Evolutionary conservation across 2,797 vertebrate species (phyloP).

Genomic region (Hylomyscus alleni): DNA sequence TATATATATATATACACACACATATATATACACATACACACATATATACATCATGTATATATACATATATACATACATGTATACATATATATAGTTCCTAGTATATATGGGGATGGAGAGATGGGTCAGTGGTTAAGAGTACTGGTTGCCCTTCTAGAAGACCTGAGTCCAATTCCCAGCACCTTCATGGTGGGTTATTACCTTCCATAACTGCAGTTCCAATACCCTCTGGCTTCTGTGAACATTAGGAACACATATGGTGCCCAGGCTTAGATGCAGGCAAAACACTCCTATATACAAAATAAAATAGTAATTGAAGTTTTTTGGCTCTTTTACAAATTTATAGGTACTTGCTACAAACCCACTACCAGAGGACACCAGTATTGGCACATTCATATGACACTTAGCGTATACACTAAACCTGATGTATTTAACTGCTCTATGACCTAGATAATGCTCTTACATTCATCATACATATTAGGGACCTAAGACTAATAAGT

Average conservation of each 20-base stretch:
- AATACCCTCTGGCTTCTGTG: neutral
- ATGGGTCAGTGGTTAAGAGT: neutral
- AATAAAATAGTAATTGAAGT: neutral
- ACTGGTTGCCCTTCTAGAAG: neutral
- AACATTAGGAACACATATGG: neutral
- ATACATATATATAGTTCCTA: neutral
- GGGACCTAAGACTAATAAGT: conserved; percentile 11
- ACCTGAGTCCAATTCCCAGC: neutral
- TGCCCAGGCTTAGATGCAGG: neutral
- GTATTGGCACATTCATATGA: neutral
- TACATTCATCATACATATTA: neutral
- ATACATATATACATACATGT: too few relatives aligned
- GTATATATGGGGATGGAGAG: neutral
- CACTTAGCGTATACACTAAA: neutral
- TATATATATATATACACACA: too few relatives aligned
- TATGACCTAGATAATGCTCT: neutral
- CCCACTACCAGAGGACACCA: neutral
- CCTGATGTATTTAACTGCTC: neutral
- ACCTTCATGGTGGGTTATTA: neutral
- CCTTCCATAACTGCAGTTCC: neutral
- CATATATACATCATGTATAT: too few relatives aligned
- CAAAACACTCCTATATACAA: neutral
- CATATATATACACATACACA: neutral
- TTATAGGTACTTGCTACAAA: neutral
- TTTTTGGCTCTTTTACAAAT: neutral